These are phyloP conservation scores for Crocallis elinguaria DNA, from an alignment of 2,888 invertebrate genomes.

Conservation along the genomic window DNA sequence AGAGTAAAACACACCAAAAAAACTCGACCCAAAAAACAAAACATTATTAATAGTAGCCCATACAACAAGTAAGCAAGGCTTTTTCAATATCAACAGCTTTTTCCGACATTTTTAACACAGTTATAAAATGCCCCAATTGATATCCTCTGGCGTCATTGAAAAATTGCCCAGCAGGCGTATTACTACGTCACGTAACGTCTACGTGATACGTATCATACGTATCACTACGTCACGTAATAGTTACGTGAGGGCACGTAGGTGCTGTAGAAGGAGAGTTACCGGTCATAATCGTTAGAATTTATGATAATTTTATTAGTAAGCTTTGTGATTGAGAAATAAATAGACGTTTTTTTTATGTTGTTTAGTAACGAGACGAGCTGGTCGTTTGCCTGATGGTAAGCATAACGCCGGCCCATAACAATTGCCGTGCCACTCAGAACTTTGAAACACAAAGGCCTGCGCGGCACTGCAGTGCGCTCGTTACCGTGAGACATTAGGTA, in stretches of 20 bases:
- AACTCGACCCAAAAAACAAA: too few relatives aligned
- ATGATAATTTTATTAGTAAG: too few relatives aligned
- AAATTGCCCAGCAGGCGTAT: constrained; percentile 11
- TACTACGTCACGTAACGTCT: constrained; percentile 15
- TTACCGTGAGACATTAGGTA: too few relatives aligned
- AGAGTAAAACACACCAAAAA: too few relatives aligned
- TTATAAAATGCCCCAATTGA: constrained; percentile 1
- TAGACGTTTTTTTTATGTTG: too few relatives aligned
- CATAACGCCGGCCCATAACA: too few relatives aligned
- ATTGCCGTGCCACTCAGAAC: too few relatives aligned
- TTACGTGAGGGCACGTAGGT: constrained; percentile 13
- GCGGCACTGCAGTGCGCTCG: too few relatives aligned
- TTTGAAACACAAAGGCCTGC: too few relatives aligned
- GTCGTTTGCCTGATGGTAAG: too few relatives aligned
- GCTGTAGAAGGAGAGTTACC: constrained; percentile 2
- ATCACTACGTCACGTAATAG: constrained; percentile 15
- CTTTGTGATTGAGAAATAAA: too few relatives aligned
- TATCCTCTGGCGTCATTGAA: constrained; percentile 6
- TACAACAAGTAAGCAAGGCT: neutral
- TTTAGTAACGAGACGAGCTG: too few relatives aligned
- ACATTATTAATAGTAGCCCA: neutral
- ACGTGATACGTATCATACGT: constrained; percentile 19
- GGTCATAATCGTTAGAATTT: neutral
- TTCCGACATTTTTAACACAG: neutral
- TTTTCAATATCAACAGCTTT: neutral